phyloP scores from a whole-genome alignment of 2,888 invertebrate species.

The Lasioglossum malachurum region DNA sequence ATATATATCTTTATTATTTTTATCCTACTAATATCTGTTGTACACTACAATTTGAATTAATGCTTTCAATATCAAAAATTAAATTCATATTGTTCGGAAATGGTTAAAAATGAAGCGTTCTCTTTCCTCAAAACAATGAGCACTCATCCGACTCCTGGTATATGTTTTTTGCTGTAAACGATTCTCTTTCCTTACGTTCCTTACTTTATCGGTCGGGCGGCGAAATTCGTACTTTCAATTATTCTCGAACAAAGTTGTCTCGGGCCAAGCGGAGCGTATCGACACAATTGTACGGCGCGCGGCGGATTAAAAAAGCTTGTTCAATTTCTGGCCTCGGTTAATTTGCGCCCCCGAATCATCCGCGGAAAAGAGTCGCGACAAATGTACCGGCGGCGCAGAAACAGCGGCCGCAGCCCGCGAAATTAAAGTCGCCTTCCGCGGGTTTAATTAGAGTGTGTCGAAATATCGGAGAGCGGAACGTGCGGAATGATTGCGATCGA shows the following conservation, averaged over 20 bases:
- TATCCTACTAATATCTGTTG: too few species aligned
- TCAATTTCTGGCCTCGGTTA: constrained; percentile 47
- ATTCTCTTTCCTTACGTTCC: neutral
- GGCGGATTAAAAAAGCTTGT: constrained; percentile 35
- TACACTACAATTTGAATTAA: too few species aligned
- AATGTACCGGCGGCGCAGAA: constrained; percentile 14
- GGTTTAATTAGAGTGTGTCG: constrained; percentile 54
- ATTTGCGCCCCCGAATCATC: constrained; percentile 24
- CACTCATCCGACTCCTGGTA: too few species aligned
- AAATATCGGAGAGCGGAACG: constrained; percentile 42
- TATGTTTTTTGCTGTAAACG: neutral
- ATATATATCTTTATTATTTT: too few species aligned
- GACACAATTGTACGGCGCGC: constrained; percentile 12
- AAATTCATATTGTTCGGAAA: too few species aligned
- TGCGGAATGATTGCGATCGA: constrained; percentile 52
- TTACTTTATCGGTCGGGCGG: neutral
- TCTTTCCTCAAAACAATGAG: too few species aligned
- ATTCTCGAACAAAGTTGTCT: constrained; percentile 22
- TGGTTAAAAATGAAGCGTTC: too few species aligned
- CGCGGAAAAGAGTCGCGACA: neutral
- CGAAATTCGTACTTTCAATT: constrained; percentile 13
- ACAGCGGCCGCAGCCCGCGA: constrained; percentile 30
- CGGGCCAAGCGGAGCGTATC: constrained; percentile 2
- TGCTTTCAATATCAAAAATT: too few species aligned
- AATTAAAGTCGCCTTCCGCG: constrained; percentile 55